A percentile compares a stretch with the other conserved stretches of the same genome.
These are phyloP conservation scores for Gyrodactylus bullatarudis DNA, from an alignment of 1,140 invertebrate species.

Conservation along the genomic window DNA sequence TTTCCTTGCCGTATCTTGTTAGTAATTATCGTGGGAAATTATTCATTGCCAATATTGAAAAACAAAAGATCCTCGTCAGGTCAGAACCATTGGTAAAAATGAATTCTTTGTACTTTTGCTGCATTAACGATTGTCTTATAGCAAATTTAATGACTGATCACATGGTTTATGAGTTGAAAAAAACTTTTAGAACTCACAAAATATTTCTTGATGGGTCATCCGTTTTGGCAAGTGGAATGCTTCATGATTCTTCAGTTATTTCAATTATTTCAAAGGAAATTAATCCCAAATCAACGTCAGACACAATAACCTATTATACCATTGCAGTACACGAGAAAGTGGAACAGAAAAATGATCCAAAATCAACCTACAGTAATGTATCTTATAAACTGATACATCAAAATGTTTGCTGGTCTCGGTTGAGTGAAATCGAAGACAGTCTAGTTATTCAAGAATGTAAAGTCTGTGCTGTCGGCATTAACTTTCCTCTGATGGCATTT, in stretches of 20 bases:
- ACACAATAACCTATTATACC: not conserved
- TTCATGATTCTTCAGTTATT: not conserved
- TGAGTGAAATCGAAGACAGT: not conserved
- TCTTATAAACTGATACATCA: not conserved
- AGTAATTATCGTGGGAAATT: not conserved
- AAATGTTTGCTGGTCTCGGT: not conserved
- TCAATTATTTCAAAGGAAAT: not conserved
- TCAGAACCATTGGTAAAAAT: not conserved
- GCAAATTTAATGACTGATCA: not conserved
- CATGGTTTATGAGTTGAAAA: not conserved
- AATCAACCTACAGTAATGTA: not conserved
- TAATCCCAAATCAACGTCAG: not conserved
- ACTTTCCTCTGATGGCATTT: not conserved
- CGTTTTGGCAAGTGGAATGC: not conserved
- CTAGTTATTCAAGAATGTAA: not conserved
- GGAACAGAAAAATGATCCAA: too few relatives aligned
- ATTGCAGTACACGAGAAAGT: not conserved
- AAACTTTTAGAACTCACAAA: not conserved
- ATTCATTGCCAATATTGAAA: not conserved
- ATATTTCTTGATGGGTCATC: not conserved
- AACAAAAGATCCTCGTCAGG: not conserved
- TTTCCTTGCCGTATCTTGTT: not conserved
- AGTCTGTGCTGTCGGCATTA: not conserved
- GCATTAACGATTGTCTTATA: not conserved
- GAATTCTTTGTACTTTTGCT: not conserved